Evolutionary conservation across 2,888 invertebrate genomes (phyloP).

Genomic region (Chymomyza amoena): DNA sequence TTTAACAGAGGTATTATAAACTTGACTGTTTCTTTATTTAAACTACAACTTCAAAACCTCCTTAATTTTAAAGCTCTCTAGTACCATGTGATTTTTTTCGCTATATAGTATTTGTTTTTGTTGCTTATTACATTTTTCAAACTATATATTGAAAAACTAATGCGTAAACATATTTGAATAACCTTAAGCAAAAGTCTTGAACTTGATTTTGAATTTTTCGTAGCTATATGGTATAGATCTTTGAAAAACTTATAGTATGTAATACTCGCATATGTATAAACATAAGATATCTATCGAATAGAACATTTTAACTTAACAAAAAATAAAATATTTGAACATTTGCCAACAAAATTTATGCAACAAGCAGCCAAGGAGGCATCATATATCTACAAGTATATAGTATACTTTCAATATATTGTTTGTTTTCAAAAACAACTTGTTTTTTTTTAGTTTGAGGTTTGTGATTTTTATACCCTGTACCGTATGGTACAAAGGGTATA

Average conservation of each 20-base stretch:
- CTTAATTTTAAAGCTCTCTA: too few relatives aligned
- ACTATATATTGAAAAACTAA: conserved; percentile 15
- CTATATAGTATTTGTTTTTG: too few relatives aligned
- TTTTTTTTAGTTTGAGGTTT: conserved; percentile 22
- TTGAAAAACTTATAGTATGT: background rate
- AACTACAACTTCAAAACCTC: too few relatives aligned
- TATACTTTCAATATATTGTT: conserved; percentile 4
- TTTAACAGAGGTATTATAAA: too few relatives aligned
- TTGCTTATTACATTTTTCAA: too few relatives aligned
- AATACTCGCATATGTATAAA: background rate
- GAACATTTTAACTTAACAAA: conserved; percentile 48
- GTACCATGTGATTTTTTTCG: too few relatives aligned
- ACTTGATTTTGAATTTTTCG: conserved; percentile 53
- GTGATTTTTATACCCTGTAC: conserved; percentile 11
- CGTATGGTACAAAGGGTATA: too few relatives aligned
- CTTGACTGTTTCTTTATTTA: too few relatives aligned
- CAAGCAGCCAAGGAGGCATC: conserved; percentile 33
- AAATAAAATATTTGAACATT: conserved; percentile 59
- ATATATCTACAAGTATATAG: conserved; percentile 2
- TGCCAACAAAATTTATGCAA: conserved; percentile 68
- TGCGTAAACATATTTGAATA: conserved; percentile 8
- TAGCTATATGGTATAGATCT: background rate
- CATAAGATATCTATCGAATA: conserved; percentile 36
- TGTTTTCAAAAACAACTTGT: conserved; percentile 37
- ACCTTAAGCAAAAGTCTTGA: conserved; percentile 49